Evolutionary conservation across 2,797 vertebrate species (phyloP).

Genomic region (Podarcis lilfordi): DNA sequence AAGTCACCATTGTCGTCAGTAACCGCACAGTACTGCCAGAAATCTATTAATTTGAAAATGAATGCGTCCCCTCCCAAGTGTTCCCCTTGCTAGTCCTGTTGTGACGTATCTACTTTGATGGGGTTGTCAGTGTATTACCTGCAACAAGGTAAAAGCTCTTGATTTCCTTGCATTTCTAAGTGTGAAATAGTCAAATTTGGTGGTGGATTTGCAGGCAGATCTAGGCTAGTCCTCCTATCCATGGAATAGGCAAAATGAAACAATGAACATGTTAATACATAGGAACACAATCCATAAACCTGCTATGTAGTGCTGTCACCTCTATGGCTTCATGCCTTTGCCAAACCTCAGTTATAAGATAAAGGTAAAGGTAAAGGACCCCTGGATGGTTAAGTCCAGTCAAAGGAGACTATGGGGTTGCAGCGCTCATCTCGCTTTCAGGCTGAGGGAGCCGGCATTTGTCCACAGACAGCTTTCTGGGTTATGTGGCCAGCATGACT

Average conservation of each 20-base stretch:
- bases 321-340: not conserved
- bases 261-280: not conserved
- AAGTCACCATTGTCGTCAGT: conserved; percentile 6
- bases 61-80: not conserved
- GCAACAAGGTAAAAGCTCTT: not conserved
- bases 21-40: conserved; percentile 12
- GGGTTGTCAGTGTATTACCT: not conserved
- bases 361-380: too few species aligned
- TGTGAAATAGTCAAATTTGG: not conserved
- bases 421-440: too few species aligned
- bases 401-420: too few species aligned
- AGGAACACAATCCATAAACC: not conserved
- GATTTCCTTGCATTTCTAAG: conserved; percentile 1
- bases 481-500: too few species aligned
- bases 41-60: conserved; percentile 6
- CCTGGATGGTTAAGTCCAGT: too few species aligned
- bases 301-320: not conserved
- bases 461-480: too few species aligned
- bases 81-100: not conserved
- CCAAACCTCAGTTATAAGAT: not conserved
- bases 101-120: not conserved
- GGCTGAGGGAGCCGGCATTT: too few species aligned
- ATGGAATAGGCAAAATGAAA: not conserved
- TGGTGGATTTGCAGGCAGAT: not conserved
- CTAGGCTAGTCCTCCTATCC: not conserved